Evolutionary conservation across 2,888 invertebrate genomes (phyloP).

Genomic region (Campopleginae sp.): DNA sequence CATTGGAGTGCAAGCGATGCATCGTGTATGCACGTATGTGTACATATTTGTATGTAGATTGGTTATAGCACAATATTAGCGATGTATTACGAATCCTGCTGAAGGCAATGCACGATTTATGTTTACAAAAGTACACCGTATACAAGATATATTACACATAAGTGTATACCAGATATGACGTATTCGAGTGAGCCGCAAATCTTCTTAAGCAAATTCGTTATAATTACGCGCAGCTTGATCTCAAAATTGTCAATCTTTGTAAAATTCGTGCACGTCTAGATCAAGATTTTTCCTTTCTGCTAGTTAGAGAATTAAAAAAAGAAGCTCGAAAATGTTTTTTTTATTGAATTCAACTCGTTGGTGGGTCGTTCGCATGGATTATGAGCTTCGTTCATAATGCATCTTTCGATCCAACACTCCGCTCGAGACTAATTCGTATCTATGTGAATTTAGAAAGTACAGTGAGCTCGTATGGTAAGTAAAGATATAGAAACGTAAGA

Average conservation of each 20-base stretch:
- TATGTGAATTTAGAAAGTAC: constrained; percentile 81
- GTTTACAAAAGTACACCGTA: constrained; percentile 14
- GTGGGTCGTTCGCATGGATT: constrained; percentile 14
- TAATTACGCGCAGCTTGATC: background rate
- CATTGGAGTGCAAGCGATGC: constrained; percentile 35
- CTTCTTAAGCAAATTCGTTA: background rate
- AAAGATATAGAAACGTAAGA: background rate
- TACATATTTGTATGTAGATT: constrained; percentile 1
- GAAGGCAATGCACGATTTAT: constrained; percentile 42
- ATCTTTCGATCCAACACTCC: constrained; percentile 19
- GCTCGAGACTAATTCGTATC: constrained; percentile 74
- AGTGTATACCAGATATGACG: constrained; percentile 2
- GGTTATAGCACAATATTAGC: constrained; percentile 28
- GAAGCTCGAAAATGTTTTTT: too few relatives aligned
- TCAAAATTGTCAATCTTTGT: background rate
- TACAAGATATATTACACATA: constrained; percentile 10
- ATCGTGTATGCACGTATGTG: background rate
- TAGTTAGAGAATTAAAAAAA: background rate
- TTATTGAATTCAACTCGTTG: too few relatives aligned
- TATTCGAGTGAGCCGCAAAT: constrained; percentile 3
- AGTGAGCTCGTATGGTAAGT: constrained; percentile 31
- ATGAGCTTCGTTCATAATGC: constrained; percentile 39
- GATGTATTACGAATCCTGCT: constrained; percentile 38
- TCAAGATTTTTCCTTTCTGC: background rate
- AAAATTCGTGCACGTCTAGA: too few relatives aligned